These are phyloP conservation scores for Butastur rufipennis DNA, from an alignment of 2,113 vertebrate genomes.

Conservation along the genomic window DNA sequence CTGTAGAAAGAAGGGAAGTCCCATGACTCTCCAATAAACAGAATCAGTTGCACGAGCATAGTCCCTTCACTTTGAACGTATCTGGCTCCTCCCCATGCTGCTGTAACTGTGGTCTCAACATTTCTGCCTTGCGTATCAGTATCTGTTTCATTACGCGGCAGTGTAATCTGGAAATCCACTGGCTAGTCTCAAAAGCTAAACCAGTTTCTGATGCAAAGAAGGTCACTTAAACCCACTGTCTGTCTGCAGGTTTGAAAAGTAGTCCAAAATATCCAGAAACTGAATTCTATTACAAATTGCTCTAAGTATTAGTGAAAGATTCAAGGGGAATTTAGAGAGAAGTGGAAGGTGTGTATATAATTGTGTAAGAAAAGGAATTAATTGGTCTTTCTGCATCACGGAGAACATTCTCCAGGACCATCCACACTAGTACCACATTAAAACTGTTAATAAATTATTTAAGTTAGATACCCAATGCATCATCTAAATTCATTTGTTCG, in stretches of 20 bases:
- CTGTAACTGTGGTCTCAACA: background rate
- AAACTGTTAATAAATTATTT: background rate
- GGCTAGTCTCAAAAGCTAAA: background rate
- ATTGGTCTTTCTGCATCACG: background rate
- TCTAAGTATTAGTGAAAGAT: background rate
- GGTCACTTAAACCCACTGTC: conserved; percentile 20
- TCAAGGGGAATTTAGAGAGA: background rate
- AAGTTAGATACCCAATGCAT: background rate
- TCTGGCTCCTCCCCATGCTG: background rate
- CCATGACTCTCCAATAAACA: background rate
- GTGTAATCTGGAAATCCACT: background rate
- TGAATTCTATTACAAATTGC: background rate
- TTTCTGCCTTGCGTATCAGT: background rate
- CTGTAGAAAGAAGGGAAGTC: background rate
- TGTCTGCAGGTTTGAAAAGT: background rate
- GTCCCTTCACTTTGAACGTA: accelerated
- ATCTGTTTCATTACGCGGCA: background rate
- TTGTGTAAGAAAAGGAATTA: background rate
- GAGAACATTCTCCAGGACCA: background rate
- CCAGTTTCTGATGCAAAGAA: background rate
- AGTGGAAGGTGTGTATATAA: background rate
- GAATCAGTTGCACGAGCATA: background rate
- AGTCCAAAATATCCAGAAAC: background rate
- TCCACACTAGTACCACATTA: background rate
- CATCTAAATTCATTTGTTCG: background rate